Conservation (phyloP, 2,888 invertebrate species). For the Eristalinus sepulchralis region DNA sequence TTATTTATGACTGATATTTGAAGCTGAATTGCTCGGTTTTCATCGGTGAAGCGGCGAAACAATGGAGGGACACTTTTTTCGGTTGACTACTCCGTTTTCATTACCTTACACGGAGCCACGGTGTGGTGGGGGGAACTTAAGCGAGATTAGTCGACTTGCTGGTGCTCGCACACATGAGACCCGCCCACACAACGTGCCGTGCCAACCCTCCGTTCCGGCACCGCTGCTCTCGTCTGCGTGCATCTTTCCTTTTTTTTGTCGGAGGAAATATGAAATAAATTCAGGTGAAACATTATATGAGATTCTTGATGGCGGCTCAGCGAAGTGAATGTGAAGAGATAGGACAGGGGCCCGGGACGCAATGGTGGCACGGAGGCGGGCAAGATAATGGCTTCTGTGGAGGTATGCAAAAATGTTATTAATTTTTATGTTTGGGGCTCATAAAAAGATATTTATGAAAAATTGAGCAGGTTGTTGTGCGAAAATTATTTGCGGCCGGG, state of each 20-base stretch:
- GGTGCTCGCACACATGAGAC: constrained; percentile 33
- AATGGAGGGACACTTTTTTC: constrained; percentile 23
- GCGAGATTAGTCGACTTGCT: constrained; percentile 50
- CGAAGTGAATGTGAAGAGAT: constrained; percentile 27
- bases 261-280: constrained; percentile 49
- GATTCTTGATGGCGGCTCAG: constrained; percentile 49
- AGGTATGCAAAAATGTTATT: constrained; percentile 70
- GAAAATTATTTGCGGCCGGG: constrained; percentile 66
- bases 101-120: constrained; percentile 14
- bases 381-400: constrained; percentile 57
- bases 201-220: neutral
- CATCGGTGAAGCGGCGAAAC: neutral
- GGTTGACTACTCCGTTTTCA: constrained; percentile 24
- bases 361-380: constrained; percentile 8
- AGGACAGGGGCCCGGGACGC: neutral
- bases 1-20: constrained; percentile 60
- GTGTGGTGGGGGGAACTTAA: constrained; percentile 26
- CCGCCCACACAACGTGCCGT: neutral
- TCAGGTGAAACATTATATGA: constrained; percentile 61
- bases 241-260: constrained; percentile 42
- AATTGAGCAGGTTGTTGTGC: constrained; percentile 67
- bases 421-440: constrained; percentile 65
- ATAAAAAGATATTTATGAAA: constrained; percentile 70
- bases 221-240: neutral
- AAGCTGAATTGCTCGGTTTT: constrained; percentile 29